Percentiles rank a stretch among this genome's conserved stretches.
Evolutionary conservation across 2,797 vertebrate species (phyloP).

Genomic region (Enteromius trimaculatus): DNA sequence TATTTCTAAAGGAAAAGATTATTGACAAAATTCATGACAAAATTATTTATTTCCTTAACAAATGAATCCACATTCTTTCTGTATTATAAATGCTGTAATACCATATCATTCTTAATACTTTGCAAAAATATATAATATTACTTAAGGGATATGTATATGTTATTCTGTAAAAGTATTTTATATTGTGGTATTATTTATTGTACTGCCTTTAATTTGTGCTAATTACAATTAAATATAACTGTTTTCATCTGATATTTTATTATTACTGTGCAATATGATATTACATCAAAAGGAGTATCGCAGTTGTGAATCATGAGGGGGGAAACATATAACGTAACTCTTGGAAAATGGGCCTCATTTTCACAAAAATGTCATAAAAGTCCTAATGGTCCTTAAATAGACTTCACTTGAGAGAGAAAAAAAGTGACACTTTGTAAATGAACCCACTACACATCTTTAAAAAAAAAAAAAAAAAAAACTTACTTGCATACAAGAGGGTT

Average conservation of each 20-base stretch:
- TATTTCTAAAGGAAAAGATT: too few species aligned
- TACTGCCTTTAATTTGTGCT: background rate
- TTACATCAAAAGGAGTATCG: background rate
- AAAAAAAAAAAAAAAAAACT: background rate
- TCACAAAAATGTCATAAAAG: background rate
- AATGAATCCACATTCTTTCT: background rate
- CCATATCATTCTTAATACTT: background rate
- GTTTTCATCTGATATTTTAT: background rate
- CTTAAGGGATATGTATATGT: background rate
- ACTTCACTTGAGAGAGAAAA: background rate
- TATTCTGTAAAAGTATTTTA: background rate
- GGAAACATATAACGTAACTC: background rate
- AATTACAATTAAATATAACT: background rate
- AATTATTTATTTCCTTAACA: background rate
- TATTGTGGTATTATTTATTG: background rate
- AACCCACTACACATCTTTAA: background rate
- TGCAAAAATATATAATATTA: background rate
- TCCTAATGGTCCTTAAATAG: background rate
- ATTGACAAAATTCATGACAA: too few species aligned
- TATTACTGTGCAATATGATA: background rate
- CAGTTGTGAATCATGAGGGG: background rate
- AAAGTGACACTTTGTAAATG: background rate
- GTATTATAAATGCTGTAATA: background rate
- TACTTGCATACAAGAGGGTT: background rate
- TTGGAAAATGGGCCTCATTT: background rate